A percentile compares a stretch with the other conserved stretches of the same genome.
Conservation (phyloP, 2,888 invertebrate species). For the Stratiomys singularior region DNA sequence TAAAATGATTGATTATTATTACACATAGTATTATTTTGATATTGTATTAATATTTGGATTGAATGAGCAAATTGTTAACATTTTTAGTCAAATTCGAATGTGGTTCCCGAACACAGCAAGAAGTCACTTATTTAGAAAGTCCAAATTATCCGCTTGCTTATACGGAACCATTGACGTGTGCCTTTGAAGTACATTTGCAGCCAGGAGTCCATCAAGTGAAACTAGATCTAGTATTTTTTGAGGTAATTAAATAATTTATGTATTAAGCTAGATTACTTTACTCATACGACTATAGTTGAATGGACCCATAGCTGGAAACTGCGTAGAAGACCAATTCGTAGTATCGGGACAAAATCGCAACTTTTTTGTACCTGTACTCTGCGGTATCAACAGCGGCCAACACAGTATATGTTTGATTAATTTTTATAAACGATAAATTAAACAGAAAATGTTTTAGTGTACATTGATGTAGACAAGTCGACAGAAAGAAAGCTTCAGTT, state of each 20-base stretch:
- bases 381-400: slow-evolving; percentile 81
- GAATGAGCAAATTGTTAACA: no score
- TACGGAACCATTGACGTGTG: slow-evolving; percentile 72
- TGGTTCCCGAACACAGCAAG: slow-evolving; percentile 71
- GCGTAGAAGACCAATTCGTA: slow-evolving; percentile 75
- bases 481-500: slow-evolving; percentile 72
- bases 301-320: slow-evolving; percentile 76
- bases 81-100: slow-evolving; percentile 67
- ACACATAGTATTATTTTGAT: no score
- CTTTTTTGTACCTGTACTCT: slow-evolving; percentile 75
- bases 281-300: slow-evolving; percentile 68
- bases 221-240: slow-evolving; percentile 76
- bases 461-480: slow-evolving; percentile 74
- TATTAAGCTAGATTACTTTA: neutral
- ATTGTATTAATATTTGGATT: no score
- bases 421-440: slow-evolving; percentile 10
- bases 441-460: slow-evolving; percentile 68
- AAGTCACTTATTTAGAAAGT: slow-evolving; percentile 78
- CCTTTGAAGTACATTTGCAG: slow-evolving; percentile 70
- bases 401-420: slow-evolving; percentile 68
- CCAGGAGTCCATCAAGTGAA: slow-evolving; percentile 74
- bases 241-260: slow-evolving; percentile 66
- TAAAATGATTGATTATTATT: no score
- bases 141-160: slow-evolving; percentile 74
- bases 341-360: slow-evolving; percentile 78